Base-by-base conservation (phyloP, 2,113 vertebrate genomes). In the Carassius gibelio region DNA sequence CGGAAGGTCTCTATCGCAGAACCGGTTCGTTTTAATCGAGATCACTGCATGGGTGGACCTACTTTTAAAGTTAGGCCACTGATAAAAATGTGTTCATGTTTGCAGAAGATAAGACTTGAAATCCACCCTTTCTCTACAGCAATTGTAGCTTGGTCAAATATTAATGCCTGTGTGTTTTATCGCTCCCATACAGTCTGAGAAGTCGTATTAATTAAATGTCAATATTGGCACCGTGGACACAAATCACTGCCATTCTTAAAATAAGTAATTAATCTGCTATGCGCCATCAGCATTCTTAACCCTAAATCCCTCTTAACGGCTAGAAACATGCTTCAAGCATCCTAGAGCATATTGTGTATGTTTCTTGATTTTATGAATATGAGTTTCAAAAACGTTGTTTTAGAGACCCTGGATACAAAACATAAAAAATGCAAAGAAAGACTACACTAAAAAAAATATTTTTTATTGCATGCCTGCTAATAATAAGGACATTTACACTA, bases 21-120 rank as follows among this genome's bases (percentile, higher is more conserved):
- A 8, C 71, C 4, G 23, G 7, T 75, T 75, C n/a, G 3, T 30
- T 52, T 6, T 64, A 34, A 76, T 84, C 82, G 23, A 38, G 57
- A 50, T 66, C 15, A 82, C 26, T 23, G 55, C 34, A 42, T 15
- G 71, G 79, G 85, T 17, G 85, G 57, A 75, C 23, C 69, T 68
- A 34, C 19, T 57, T 19, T 30, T 72, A 30, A 10, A 59, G 14
- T n/a, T 30, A 30, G 30, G 30, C 30, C 59, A 34, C n/a, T 75
- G 79, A 86, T 86, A 66, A 50, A 30, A 52, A 4, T n/a, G 4
- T 34, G 42, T 42, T 21, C 30, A 11, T 86, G 85, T 76, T 42
- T 23, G 17, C 10, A 57, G 45, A 10, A 36, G 85, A 82, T 86
- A 82, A 34, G 11, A 42, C 4, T 34, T 26, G 42, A 72, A 72